phyloP scores from a whole-genome alignment of 2,113 vertebrate species.

The Lampris megalopsis region DNA sequence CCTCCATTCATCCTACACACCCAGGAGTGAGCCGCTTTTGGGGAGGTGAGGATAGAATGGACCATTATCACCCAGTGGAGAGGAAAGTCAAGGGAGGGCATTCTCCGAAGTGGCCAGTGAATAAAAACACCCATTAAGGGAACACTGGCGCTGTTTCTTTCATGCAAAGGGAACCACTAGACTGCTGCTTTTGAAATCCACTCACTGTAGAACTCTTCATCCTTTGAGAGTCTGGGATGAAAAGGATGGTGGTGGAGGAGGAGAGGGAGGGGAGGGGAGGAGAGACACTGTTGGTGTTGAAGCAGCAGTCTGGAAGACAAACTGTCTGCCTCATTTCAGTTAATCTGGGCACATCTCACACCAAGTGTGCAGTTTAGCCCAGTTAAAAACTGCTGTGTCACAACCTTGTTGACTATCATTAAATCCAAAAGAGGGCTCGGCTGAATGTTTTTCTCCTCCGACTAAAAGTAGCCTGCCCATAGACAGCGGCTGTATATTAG shows the following conservation, averaged over 20 bases:
- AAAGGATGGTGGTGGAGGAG: conserved; percentile 9
- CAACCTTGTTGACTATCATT: conserved; percentile 17
- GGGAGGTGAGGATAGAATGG: conserved; percentile 25
- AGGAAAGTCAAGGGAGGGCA: conserved; percentile 40
- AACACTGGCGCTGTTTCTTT: conserved; percentile 42
- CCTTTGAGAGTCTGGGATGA: conserved; percentile 5
- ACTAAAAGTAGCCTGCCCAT: conserved; percentile 45
- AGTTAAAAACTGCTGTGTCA: conserved; percentile 12
- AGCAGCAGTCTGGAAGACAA: conserved; percentile 33
- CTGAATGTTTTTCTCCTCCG: conserved; percentile 26
- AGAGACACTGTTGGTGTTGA: conserved; percentile 5
- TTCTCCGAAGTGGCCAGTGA: conserved; percentile 34
- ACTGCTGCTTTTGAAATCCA: conserved; percentile 40
- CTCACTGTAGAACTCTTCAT: conserved; percentile 41
- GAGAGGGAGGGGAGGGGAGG: background rate
- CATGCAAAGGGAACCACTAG: conserved; percentile 33
- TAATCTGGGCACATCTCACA: conserved; percentile 22
- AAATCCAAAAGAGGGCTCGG: background rate
- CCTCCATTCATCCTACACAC: conserved; percentile 13
- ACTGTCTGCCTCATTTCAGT: conserved; percentile 22
- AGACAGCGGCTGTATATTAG: conserved; percentile 43
- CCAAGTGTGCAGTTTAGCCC: background rate
- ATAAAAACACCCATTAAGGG: conserved; percentile 11
- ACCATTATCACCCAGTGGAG: conserved; percentile 29
- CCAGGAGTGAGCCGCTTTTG: conserved; percentile 33